phyloP scores from a whole-genome alignment of 2,797 vertebrate species.

The Strix occidentalis region DNA sequence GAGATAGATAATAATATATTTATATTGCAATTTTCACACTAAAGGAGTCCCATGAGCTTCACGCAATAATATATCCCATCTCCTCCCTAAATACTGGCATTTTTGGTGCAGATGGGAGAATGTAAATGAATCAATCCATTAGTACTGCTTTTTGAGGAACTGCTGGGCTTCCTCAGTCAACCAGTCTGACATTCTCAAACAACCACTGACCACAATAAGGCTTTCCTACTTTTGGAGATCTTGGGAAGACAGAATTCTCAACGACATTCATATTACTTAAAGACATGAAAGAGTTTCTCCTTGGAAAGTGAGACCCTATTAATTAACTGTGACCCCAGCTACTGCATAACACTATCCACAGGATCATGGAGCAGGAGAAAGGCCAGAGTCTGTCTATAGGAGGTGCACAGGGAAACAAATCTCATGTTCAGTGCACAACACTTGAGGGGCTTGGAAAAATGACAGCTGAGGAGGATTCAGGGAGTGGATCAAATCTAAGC shows the following conservation, averaged over 20 bases:
- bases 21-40: slow-evolving; percentile 1
- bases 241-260: background rate
- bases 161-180: background rate
- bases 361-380: background rate
- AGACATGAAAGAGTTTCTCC: background rate
- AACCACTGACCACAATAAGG: background rate
- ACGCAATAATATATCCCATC: background rate
- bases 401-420: background rate
- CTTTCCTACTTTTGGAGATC: background rate
- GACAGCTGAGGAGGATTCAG: background rate
- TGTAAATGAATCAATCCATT: background rate
- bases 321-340: background rate
- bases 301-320: background rate
- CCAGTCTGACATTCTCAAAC: background rate
- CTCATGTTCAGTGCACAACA: background rate
- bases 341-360: no score
- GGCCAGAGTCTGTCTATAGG: background rate
- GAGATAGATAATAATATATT: slow-evolving; percentile 13
- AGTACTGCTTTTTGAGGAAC: background rate
- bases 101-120: background rate
- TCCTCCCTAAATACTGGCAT: background rate
- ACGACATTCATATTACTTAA: background rate
- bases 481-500: background rate
- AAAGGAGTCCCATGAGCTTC: background rate
- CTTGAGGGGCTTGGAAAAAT: background rate